Percentiles rank a stretch among this genome's conserved stretches.
These are phyloP conservation scores for Sthenelais limicola DNA, from an alignment of 2,888 invertebrate species.

Conservation along the genomic window DNA sequence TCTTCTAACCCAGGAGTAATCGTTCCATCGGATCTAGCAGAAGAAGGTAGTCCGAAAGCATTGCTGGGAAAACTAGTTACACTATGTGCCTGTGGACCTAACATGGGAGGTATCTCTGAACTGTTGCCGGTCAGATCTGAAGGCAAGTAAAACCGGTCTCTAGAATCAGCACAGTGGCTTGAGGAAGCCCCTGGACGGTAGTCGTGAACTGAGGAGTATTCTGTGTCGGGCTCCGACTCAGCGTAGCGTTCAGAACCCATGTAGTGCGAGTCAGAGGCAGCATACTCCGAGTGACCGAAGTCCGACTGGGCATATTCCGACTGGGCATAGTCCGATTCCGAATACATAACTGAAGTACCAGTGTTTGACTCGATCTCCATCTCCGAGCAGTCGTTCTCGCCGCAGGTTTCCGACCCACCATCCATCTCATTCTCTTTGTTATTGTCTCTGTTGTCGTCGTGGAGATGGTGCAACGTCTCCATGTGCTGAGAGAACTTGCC, in stretches of 20 bases:
- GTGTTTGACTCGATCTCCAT: neutral
- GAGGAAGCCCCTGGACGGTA: too few species aligned
- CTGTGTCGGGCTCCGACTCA: conserved; percentile 3
- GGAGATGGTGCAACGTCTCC: too few species aligned
- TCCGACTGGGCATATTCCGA: conserved; percentile 18
- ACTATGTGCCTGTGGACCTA: conserved; percentile 3
- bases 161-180: neutral
- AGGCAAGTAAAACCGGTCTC: neutral
- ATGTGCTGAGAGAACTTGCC: neutral
- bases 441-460: neutral
- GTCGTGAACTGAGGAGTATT: too few species aligned
- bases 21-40: too few species aligned
- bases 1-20: too few species aligned
- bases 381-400: conserved; percentile 6
- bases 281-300: neutral
- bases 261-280: conserved; percentile 1
- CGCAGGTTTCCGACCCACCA: conserved; percentile 2
- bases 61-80: too few species aligned
- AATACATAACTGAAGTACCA: neutral
- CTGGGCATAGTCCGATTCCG: conserved; percentile 2
- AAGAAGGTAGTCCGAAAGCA: too few species aligned
- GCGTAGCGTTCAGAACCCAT: conserved; percentile 18
- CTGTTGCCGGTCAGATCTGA: neutral
- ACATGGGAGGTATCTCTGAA: conserved; percentile 19
- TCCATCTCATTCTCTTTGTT: neutral